Conservation (phyloP, 2,888 invertebrate species). For the Conops quadrifasciatus region DNA sequence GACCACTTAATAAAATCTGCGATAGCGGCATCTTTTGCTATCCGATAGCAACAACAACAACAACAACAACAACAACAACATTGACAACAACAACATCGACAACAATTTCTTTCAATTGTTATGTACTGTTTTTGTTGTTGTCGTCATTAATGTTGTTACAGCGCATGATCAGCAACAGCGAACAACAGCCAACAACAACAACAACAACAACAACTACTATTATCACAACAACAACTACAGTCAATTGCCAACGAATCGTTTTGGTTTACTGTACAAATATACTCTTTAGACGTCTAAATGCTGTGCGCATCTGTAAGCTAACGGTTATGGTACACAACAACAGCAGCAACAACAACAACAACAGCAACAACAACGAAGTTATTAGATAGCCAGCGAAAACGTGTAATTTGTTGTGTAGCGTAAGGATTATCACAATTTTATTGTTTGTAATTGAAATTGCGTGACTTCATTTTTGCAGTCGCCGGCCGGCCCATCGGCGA, state of each 20-base stretch:
- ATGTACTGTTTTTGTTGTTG: conserved; percentile 9
- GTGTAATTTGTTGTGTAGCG: conserved; percentile 32
- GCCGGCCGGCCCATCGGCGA: conserved; percentile 13
- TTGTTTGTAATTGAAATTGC: conserved; percentile 35
- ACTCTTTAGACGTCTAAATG: conserved; percentile 1
- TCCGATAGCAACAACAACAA: conserved; percentile 25
- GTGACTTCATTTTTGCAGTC: conserved; percentile 34
- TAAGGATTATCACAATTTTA: conserved; percentile 36
- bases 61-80: conserved; percentile 6
- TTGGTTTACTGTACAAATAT: conserved; percentile 25
- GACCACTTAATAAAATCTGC: conserved; percentile 31
- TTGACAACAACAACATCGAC: not conserved
- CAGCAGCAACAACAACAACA: conserved; percentile 13
- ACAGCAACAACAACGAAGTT: conserved; percentile 1
- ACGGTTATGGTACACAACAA: conserved; percentile 13
- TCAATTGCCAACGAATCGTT: conserved; percentile 14
- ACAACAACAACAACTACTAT: conserved; percentile 14
- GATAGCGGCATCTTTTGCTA: conserved; percentile 32
- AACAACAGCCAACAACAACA: conserved; percentile 14
- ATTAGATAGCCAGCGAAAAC: conserved; percentile 22
- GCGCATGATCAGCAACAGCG: not conserved
- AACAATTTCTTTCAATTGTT: conserved; percentile 10
- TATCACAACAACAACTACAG: not conserved
- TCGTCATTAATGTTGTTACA: not conserved
- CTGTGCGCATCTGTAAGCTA: conserved; percentile 24